phyloP scores from a whole-genome alignment of 2,797 vertebrate genomes.

The Anas capensis region DNA sequence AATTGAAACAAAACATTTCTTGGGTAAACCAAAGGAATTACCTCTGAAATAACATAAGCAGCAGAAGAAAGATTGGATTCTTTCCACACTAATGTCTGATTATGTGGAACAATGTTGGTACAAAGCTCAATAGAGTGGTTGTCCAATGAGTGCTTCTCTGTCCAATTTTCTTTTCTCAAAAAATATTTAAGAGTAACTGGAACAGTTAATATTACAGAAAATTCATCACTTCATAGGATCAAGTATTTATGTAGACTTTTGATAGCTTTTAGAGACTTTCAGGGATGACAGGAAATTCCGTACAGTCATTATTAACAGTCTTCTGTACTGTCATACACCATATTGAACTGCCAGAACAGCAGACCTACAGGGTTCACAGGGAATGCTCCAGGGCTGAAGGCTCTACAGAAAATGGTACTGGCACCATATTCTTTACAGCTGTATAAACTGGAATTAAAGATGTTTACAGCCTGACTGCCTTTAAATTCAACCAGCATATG shows the following conservation, averaged over 20 bases:
- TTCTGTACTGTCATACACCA: neutral
- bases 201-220: neutral
- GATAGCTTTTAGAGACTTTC: neutral
- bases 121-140: slow-evolving; percentile 3
- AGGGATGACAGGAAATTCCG: neutral
- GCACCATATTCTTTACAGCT: neutral
- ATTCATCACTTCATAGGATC: neutral
- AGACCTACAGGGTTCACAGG: neutral
- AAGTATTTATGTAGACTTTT: neutral
- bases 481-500: neutral
- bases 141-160: slow-evolving; percentile 45
- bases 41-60: slow-evolving; percentile 75
- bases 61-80: slow-evolving; percentile 66
- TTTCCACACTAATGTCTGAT: slow-evolving; percentile 74
- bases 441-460: neutral
- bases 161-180: slow-evolving; percentile 44
- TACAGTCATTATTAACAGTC: neutral
- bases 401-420: neutral
- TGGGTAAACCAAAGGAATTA: slow-evolving; percentile 78
- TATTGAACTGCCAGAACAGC: neutral
- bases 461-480: neutral
- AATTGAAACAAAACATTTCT: slow-evolving; percentile 78
- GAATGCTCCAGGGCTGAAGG: neutral
- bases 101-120: slow-evolving; percentile 65
- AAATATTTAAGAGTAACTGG: slow-evolving; percentile 12